phyloP scores from a whole-genome alignment of 2,888 invertebrate species.

The Idaea dimidiata region DNA sequence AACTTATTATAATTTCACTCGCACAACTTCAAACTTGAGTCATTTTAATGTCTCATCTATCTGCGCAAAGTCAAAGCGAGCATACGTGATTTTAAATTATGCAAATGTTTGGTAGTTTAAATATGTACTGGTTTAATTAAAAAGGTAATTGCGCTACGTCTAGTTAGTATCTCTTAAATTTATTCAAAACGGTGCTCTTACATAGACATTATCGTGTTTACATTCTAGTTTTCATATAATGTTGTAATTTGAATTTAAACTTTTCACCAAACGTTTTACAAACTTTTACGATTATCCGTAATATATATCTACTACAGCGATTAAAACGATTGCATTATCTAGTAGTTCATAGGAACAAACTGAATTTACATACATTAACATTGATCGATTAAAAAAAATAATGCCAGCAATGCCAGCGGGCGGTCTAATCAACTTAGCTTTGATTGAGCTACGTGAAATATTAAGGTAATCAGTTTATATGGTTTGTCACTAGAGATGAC shows the following conservation, averaged over 20 bases:
- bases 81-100: constrained; percentile 11
- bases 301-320: too few relatives aligned
- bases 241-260: background rate
- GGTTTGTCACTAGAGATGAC: too few relatives aligned
- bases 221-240: background rate
- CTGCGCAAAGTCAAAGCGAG: constrained; percentile 15
- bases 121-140: constrained; percentile 7
- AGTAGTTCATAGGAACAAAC: too few relatives aligned
- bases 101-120: constrained; percentile 6
- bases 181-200: background rate
- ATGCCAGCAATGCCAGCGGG: too few relatives aligned
- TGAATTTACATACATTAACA: too few relatives aligned
- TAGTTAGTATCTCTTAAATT: background rate
- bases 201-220: background rate
- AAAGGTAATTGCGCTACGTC: background rate
- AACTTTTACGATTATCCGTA: background rate
- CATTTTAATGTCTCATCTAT: constrained; percentile 21
- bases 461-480: too few relatives aligned
- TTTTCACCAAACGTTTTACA: background rate
- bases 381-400: too few relatives aligned
- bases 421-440: too few relatives aligned
- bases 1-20: constrained; percentile 24
- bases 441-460: too few relatives aligned
- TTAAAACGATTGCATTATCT: too few relatives aligned
- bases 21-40: constrained; percentile 20